phyloP scores from a whole-genome alignment of 1,140 invertebrate species.

The Danaus melanippus region DNA sequence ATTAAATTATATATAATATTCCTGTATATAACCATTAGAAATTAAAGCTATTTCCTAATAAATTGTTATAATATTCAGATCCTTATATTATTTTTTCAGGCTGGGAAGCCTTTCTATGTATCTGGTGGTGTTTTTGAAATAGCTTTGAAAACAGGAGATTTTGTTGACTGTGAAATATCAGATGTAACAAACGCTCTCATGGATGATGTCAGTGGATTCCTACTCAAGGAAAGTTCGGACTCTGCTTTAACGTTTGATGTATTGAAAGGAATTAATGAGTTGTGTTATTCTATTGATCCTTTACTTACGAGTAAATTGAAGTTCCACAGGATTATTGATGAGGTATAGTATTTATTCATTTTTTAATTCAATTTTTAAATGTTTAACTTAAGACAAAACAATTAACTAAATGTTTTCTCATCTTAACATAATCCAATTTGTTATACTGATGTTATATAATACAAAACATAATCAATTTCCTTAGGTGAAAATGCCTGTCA shows the following conservation, averaged over 20 bases:
- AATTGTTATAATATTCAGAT: too few species aligned
- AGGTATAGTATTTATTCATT: constrained; percentile 20
- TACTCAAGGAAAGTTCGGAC: constrained; percentile 31
- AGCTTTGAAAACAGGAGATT: constrained; percentile 24
- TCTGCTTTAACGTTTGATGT: constrained; percentile 23
- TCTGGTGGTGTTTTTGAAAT: constrained; percentile 34
- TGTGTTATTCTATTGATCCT: constrained; percentile 38
- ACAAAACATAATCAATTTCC: constrained; percentile 2
- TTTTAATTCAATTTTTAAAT: not conserved
- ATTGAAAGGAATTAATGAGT: constrained; percentile 31
- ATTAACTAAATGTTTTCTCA: not conserved
- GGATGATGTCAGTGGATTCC: constrained; percentile 45
- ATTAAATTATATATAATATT: too few species aligned
- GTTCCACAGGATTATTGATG: constrained; percentile 29
- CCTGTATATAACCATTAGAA: too few species aligned
- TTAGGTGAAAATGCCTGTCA: constrained; percentile 38
- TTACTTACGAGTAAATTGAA: constrained; percentile 23
- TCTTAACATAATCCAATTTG: constrained; percentile 3
- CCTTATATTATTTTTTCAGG: constrained; percentile 22
- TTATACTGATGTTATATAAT: too few species aligned
- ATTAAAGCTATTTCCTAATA: too few species aligned
- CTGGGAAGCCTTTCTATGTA: constrained; percentile 45
- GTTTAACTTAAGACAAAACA: not conserved
- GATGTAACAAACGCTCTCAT: constrained; percentile 45
- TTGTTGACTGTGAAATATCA: constrained; percentile 31